Conservation (phyloP, 2,888 invertebrate species). For the Mesochorus sp. region DNA sequence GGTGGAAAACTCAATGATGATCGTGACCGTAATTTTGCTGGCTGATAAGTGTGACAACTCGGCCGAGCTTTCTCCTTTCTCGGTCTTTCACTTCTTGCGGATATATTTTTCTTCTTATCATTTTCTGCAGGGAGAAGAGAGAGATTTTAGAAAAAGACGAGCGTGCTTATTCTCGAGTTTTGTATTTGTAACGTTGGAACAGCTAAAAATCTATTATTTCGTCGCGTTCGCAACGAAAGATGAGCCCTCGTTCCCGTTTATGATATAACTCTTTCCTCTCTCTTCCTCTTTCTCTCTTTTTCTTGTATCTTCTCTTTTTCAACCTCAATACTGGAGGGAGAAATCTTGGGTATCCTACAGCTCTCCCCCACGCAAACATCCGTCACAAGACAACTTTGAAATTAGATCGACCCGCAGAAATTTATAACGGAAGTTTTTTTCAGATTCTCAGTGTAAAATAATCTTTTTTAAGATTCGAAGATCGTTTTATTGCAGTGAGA, state of each 20-base stretch:
- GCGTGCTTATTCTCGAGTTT: background rate
- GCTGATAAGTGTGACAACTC: no score
- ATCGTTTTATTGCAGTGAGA: no score
- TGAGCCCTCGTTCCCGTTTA: constrained; percentile 56
- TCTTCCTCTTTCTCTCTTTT: background rate
- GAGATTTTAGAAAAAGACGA: background rate
- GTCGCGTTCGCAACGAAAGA: constrained; percentile 27
- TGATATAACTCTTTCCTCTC: constrained; percentile 44
- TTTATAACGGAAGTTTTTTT: constrained; percentile 43
- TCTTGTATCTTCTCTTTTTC: background rate
- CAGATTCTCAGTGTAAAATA: constrained; percentile 15
- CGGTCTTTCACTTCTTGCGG: background rate
- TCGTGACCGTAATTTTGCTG: no score
- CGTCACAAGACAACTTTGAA: constrained; percentile 43
- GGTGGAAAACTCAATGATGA: no score
- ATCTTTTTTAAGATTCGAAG: background rate
- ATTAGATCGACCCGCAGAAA: constrained; percentile 51
- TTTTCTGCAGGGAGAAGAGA: background rate
- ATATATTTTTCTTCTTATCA: background rate
- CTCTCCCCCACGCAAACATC: constrained; percentile 41
- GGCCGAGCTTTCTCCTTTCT: background rate
- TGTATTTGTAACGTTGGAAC: constrained; percentile 3
- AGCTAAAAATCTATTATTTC: constrained; percentile 53
- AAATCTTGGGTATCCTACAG: constrained; percentile 8
- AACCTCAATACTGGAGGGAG: constrained; percentile 29